Evolutionary conservation across 2,888 invertebrate species (phyloP).

Genomic region (Chromoteleia sp.): DNA sequence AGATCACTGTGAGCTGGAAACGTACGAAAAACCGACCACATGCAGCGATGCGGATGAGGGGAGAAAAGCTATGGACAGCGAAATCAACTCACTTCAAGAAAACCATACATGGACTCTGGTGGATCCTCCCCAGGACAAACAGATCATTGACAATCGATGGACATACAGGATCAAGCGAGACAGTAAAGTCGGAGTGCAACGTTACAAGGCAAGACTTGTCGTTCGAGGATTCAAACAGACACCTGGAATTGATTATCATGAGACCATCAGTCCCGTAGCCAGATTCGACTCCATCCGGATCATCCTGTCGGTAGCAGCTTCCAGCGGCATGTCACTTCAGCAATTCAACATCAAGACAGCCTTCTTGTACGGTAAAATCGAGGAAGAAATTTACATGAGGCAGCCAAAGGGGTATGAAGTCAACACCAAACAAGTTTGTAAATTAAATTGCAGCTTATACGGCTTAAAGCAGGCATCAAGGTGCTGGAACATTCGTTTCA

Average conservation of each 20-base stretch:
- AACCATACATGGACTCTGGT: slow-evolving; percentile 53
- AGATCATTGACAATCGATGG: slow-evolving; percentile 28
- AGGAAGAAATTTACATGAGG: slow-evolving; percentile 77
- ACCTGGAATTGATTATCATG: slow-evolving; percentile 74
- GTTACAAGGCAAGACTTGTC: slow-evolving; percentile 76
- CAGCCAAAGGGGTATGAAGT: slow-evolving; percentile 78
- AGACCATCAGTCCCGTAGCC: slow-evolving; percentile 77
- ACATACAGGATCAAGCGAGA: slow-evolving; percentile 63
- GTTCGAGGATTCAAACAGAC: slow-evolving; percentile 73
- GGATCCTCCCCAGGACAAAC: slow-evolving; percentile 1
- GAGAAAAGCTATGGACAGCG: slow-evolving; percentile 31
- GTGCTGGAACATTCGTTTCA: slow-evolving; percentile 78
- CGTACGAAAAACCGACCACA: not conserved
- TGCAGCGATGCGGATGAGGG: not conserved
- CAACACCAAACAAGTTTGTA: slow-evolving; percentile 75
- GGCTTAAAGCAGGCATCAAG: slow-evolving; percentile 80
- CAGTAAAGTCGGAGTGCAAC: slow-evolving; percentile 66
- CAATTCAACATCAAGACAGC: slow-evolving; percentile 78
- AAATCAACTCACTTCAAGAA: slow-evolving; percentile 49
- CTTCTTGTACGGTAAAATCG: slow-evolving; percentile 57
- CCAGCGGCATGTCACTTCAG: slow-evolving; percentile 65
- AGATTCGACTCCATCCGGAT: slow-evolving; percentile 72
- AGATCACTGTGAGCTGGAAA: too few relatives aligned
- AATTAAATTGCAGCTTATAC: slow-evolving; percentile 77
- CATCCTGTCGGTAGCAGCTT: slow-evolving; percentile 73